These are phyloP conservation scores for Bos javanicus DNA, from an alignment of 2,113 vertebrate species.

Conservation along the genomic window DNA sequence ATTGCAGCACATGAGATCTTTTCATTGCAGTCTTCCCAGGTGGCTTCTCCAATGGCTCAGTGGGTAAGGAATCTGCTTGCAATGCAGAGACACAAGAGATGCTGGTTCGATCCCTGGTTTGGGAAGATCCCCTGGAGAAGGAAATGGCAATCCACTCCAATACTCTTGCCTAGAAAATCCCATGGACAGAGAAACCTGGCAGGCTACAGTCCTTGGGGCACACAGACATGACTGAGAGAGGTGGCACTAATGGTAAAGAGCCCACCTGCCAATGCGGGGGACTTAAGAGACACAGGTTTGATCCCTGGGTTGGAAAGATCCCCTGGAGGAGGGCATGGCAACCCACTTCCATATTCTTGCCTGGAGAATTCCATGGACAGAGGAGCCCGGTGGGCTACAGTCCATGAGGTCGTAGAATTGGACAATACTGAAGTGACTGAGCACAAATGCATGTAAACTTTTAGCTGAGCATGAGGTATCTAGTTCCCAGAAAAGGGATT, in stretches of 20 bases:
- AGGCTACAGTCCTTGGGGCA: neutral
- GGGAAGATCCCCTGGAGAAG: neutral
- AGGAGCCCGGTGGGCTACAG: neutral
- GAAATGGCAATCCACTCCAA: neutral
- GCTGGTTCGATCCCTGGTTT: accelerated
- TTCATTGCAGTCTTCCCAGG: neutral
- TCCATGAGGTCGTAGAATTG: neutral
- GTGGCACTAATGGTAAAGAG: neutral
- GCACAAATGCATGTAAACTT: neutral
- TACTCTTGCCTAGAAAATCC: neutral
- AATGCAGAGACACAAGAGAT: neutral
- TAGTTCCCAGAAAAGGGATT: neutral
- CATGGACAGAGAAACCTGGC: neutral
- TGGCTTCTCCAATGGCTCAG: neutral
- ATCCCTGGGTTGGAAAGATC: neutral
- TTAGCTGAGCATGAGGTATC: neutral
- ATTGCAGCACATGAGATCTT: neutral
- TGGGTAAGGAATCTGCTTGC: neutral
- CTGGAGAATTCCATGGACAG: neutral
- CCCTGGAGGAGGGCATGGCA: neutral
- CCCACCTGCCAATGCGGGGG: neutral
- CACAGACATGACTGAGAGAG: accelerated
- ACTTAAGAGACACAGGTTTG: neutral
- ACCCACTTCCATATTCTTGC: neutral
- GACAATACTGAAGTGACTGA: neutral